Evolutionary conservation across 2,888 invertebrate genomes (phyloP), one percentile per base, ranked within the genome.

Genomic region (Tetranychus truncatus): DNA sequence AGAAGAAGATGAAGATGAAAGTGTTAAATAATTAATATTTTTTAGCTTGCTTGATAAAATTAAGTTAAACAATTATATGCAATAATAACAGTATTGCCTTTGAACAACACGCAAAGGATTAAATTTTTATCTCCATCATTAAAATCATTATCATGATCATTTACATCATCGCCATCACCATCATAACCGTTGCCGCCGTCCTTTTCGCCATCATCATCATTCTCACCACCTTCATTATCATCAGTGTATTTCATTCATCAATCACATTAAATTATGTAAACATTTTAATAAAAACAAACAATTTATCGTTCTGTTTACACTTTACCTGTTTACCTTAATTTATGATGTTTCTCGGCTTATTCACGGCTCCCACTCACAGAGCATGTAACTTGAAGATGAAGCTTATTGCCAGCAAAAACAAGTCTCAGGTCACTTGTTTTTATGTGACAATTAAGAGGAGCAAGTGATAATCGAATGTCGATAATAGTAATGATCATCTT

Each of bases 251-350:
- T 55, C 55, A 55, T 55, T 15, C 55, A 55, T 55, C 55, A 55
- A 55, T 55, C 55, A 55, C 55, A 55, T 55, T 55, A 55, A 55
- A 55, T 55, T 55, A 55, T 55, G 55, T 55, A 55, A 55, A 55
- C 55, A 55, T 55, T 55, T 55, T 55, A 55, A 55, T 55, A 55
- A 55, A 9, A 55, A 55, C 15, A 55, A 55, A 55, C 55, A 55
- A 55, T 55, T 55, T 55, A 55, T 55, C 55, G 55, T 55, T 55
- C 55, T 55, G 55, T 55, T 55, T 55, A 55, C 55, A 55, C 55
- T 55, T 55, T 55, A 55, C 55, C 55, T 55, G 15, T 55, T 55
- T 55, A 15, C 55, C 55, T 55, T 15, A 9, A 15, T 9, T 55
- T 55, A 55, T 55, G 9, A 34, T 34, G 34, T 34, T 34, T 34